Evolutionary conservation across 2,113 vertebrate species (phyloP), one percentile per base, ranked within the genome.

Genomic region (Hypanus sabinus): DNA sequence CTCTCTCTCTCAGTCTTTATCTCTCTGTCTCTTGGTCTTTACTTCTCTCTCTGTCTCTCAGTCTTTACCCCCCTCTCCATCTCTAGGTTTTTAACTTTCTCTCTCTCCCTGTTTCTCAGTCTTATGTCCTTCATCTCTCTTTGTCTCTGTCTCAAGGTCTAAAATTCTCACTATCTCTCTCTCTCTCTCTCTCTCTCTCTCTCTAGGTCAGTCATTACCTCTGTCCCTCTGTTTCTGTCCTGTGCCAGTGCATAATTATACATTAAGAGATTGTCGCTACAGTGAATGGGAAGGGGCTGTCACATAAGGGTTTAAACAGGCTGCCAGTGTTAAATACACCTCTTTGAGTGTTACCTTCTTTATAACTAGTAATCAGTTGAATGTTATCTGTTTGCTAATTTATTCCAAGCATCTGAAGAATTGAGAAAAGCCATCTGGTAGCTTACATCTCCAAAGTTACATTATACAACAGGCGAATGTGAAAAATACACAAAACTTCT

Each of bases 331-430:
- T 10, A 33, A 30, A n/a, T 12, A 88, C 14, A 62, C 30, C 11
- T 68, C 85, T 9, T 46, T n/a, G 7, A 62, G 27, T 62, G 83
- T 22, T 90, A 68, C 85, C 57, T 90, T 68, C 85, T 46, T 16
- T 65, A 65, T 11, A 65, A 88, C 30, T 57, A 33, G 38, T 90
- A 90, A 90, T 90, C 85, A 68, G 85, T 65, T 90, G 62, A 60
- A 90, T 33, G 30, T 90, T 90, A 33, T 33, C n/a, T 18, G 85
- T 90, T 90, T 90, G 85, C 57, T 68, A 68, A 90, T 90, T 65
- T 90, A 90, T 90, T 65, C 85, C 60, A 33, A 68, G 85, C 85
- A 65, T 60, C 60, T 33, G 57, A 16, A 33, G n/a, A 90, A 18
- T 33, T 68, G 30, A 68, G 85, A 65, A 90, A 65, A 33, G 30